Percentiles rank a stretch among this genome's conserved stretches.
These are phyloP conservation scores for Druceiella hillmani DNA, from an alignment of 2,888 invertebrate genomes.

Conservation along the genomic window DNA sequence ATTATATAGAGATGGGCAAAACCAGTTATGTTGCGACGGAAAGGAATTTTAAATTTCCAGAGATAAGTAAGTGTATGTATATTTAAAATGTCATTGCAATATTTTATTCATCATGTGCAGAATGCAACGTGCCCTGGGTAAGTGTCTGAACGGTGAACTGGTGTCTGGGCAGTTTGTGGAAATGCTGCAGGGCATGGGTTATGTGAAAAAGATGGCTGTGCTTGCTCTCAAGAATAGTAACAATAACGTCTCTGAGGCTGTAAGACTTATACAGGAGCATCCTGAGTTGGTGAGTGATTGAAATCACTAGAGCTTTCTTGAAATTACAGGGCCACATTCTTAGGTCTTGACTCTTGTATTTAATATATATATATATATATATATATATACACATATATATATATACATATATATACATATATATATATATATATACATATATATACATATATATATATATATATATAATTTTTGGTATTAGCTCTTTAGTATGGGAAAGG, in stretches of 20 bases:
- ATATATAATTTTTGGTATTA: too few species aligned
- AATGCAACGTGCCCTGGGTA: slow-evolving; percentile 48
- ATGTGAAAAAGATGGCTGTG: slow-evolving; percentile 50
- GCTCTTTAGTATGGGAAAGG: too few species aligned
- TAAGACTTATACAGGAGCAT: slow-evolving; percentile 57
- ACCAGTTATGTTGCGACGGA: too few species aligned
- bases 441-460: too few species aligned
- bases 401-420: too few species aligned
- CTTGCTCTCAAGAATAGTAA: slow-evolving; percentile 60
- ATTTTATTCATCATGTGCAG: slow-evolving; percentile 29
- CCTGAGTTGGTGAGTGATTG: slow-evolving; percentile 42
- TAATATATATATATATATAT: too few species aligned
- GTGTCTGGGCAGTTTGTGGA: slow-evolving; percentile 47
- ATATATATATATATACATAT: too few species aligned
- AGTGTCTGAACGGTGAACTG: slow-evolving; percentile 54
- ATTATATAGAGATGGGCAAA: too few species aligned
- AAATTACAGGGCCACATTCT: too few species aligned
- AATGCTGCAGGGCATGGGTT: slow-evolving; percentile 66
- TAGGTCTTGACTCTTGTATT: too few species aligned
- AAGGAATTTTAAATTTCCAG: neutral
- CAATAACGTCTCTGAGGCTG: slow-evolving; percentile 64
- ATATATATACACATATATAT: too few species aligned
- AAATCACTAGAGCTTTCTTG: neutral
- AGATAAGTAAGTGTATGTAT: neutral
- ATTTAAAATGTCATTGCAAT: neutral